phyloP scores from a whole-genome alignment of 2,113 vertebrate genomes.

The Haliaeetus leucogaster region DNA sequence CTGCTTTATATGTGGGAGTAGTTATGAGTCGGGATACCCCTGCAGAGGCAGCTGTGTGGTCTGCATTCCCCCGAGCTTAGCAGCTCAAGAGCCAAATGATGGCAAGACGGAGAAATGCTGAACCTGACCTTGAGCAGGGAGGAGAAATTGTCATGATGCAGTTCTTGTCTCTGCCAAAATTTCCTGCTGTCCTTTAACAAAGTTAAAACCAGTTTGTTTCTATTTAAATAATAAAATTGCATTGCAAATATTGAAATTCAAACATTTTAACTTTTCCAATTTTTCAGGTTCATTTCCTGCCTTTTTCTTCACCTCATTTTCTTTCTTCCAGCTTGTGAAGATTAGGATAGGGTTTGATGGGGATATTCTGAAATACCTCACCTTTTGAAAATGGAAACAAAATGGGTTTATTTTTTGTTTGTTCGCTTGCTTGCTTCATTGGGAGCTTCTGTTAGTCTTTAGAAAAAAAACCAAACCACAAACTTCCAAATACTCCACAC shows the following conservation, averaged over 20 bases:
- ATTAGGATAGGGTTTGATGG: neutral
- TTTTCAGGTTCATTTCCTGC: neutral
- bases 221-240: neutral
- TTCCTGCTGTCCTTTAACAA: neutral
- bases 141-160: neutral
- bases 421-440: neutral
- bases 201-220: neutral
- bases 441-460: neutral
- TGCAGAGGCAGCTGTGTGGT: neutral
- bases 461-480: neutral
- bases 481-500: neutral
- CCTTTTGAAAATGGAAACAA: neutral
- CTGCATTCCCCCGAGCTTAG: neutral
- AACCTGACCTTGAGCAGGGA: neutral
- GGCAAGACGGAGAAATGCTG: neutral
- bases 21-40: neutral
- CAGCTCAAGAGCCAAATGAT: rapidly evolving
- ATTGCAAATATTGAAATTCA: neutral
- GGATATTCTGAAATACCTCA: neutral
- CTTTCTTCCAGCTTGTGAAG: neutral
- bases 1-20: neutral
- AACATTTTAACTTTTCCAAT: neutral
- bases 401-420: neutral
- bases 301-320: neutral
- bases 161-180: neutral